Base-by-base conservation (phyloP, 1,140 invertebrate species). In the Physella acuta region DNA sequence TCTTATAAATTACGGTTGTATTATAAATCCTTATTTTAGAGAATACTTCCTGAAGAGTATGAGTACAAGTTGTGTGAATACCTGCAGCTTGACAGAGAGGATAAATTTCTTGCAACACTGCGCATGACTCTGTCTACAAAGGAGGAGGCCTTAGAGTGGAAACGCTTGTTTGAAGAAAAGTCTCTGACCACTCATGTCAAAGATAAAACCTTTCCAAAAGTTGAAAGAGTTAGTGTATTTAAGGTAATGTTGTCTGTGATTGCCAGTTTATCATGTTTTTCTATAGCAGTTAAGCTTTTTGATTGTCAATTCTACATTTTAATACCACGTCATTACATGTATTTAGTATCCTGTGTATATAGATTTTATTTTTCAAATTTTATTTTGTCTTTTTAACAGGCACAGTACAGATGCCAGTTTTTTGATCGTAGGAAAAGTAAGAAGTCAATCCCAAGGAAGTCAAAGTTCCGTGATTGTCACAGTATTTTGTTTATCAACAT, bases 51-150 rank as follows among this genome's bases (percentile, higher is more conserved):
- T 4, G 62, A 64, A 64, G 49, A 28, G 11, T 64, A 64, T 52
- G 62, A 64, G 14, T 64, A 64, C 49, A 64, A 64, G 51, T 52
- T 64, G 28, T 64, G 62, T 64, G 62, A 64, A 28, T 64, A 64
- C 37, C 20, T 52, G 51, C 44, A n/a, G 24, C 30, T 64, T 31
- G 62, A 53, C 28, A 52, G 62, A 33, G 39, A 30, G 26, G 62
- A 64, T 31, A 64, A 64, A 64, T 64, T 64, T 33, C 28, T 64
- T 8, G 62, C 52, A 24, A 64, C 62, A 17, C 24, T 64, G 11
- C 62, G 62, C 28, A 64, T 64, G 62, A 64, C 26, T 30, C 62
- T 64, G 26, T 5, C 62, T 2, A 64, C 62, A 16, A 37, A 37
- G 20, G 44, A 64, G 20, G 44, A 52, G 34, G 62, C 62, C 20